Evolutionary conservation across 2,888 invertebrate species (phyloP).

Genomic region (Drosophila helvetica): DNA sequence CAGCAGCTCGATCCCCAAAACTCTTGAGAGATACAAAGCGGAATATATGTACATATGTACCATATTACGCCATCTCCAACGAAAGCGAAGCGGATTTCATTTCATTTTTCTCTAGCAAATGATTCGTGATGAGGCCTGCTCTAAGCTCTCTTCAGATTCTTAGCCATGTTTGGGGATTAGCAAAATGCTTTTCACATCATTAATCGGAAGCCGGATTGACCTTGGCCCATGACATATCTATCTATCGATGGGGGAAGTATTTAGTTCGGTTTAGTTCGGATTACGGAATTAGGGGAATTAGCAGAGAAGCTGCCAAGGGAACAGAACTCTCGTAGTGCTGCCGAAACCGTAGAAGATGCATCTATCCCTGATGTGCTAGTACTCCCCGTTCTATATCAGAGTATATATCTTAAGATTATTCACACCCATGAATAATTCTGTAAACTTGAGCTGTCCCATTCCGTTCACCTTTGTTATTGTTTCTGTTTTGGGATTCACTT

Average conservation of each 20-base stretch:
- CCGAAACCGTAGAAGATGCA: no score
- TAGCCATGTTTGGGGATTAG: conserved; percentile 31
- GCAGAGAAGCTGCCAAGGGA: background rate
- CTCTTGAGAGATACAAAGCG: background rate
- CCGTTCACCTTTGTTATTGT: conserved; percentile 22
- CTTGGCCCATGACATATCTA: conserved; percentile 42
- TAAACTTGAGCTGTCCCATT: background rate
- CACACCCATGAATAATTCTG: conserved; percentile 7
- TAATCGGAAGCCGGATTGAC: conserved; percentile 39
- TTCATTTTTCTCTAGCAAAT: conserved; percentile 34
- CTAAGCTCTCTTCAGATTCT: conserved; percentile 11
- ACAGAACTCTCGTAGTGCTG: no score
- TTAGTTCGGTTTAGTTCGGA: background rate
- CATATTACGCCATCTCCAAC: conserved; percentile 43
- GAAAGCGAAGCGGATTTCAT: conserved; percentile 40
- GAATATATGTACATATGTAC: background rate
- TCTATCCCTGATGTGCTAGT: no score
- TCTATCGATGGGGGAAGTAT: conserved; percentile 21
- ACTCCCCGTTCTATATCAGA: background rate
- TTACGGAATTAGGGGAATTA: conserved; percentile 2
- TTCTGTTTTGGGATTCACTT: conserved; percentile 22
- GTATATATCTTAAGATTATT: background rate
- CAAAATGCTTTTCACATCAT: conserved; percentile 31
- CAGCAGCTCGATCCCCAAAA: conserved; percentile 32
- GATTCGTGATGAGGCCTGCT: conserved; percentile 47